Conservation (phyloP, 2,113 vertebrate genomes). For the Rutilus rutilus region DNA sequence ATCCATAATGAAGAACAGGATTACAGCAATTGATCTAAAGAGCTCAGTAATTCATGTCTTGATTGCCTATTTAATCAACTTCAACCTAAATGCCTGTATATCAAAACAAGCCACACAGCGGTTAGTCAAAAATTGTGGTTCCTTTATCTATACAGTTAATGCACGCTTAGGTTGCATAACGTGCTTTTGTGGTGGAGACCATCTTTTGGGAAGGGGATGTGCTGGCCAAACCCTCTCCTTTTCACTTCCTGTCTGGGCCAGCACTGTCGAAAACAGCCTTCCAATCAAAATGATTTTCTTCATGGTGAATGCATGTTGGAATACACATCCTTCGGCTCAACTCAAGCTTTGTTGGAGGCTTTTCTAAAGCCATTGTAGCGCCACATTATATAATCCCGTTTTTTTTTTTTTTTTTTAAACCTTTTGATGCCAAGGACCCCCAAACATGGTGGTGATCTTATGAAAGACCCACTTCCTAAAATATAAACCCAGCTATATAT, state of each 20-base stretch:
- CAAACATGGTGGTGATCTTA: background rate
- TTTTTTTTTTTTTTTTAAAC: background rate
- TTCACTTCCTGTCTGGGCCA: background rate
- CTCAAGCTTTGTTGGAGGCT: background rate
- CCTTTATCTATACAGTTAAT: background rate
- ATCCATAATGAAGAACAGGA: conserved; percentile 48
- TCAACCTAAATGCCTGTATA: conserved; percentile 47
- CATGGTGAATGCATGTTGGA: conserved; percentile 16
- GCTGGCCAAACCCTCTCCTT: background rate
- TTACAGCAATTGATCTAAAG: conserved; percentile 56
- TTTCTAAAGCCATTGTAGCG: conserved; percentile 2
- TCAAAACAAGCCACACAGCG: conserved; percentile 38
- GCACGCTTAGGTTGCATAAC: background rate
- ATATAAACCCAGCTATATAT: background rate
- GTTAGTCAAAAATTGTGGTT: conserved; percentile 6
- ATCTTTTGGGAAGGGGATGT: background rate
- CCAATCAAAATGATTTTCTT: background rate
- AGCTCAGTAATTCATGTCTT: conserved; percentile 50
- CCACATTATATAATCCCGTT: background rate
- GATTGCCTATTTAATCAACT: conserved; percentile 57
- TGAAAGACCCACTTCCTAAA: too few relatives aligned
- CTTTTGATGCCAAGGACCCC: background rate
- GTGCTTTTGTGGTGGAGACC: background rate
- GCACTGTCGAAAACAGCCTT: background rate
- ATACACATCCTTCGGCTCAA: conserved; percentile 13